Percentiles rank a stretch among this genome's conserved stretches.
These are phyloP conservation scores for Sminthopsis crassicaudata DNA, from an alignment of 2,113 vertebrate species.

Conservation along the genomic window DNA sequence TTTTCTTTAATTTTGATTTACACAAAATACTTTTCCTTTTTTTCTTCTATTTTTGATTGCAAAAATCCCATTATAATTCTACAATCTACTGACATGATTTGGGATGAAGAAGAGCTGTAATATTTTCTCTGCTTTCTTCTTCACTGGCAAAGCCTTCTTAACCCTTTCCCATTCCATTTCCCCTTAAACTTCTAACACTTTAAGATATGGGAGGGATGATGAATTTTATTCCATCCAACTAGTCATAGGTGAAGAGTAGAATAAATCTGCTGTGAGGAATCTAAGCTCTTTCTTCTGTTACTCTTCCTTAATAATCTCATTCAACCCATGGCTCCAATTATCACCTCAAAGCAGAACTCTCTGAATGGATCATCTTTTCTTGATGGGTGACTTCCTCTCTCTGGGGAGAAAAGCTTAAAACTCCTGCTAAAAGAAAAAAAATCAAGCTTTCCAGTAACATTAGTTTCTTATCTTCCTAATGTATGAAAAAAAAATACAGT, in stretches of 20 bases:
- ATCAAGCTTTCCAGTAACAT: neutral
- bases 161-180: neutral
- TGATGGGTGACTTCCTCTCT: neutral
- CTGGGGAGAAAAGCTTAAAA: neutral
- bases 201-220: neutral
- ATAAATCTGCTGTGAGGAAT: neutral
- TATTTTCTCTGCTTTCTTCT: neutral
- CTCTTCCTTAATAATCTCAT: neutral
- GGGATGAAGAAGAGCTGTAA: neutral
- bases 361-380: neutral
- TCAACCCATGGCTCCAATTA: neutral
- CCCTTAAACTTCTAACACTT: neutral
- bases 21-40: neutral
- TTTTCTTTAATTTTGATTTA: neutral
- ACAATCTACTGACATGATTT: neutral
- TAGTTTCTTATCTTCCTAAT: neutral
- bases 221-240: neutral
- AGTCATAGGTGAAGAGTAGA: neutral
- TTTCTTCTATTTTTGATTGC: neutral
- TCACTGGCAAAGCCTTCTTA: neutral
- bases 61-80: neutral
- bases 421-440: neutral
- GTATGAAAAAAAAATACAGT: neutral
- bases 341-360: neutral
- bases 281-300: neutral